Evolutionary conservation across 2,797 vertebrate genomes (phyloP).

Genomic region (Meda fulgida): DNA sequence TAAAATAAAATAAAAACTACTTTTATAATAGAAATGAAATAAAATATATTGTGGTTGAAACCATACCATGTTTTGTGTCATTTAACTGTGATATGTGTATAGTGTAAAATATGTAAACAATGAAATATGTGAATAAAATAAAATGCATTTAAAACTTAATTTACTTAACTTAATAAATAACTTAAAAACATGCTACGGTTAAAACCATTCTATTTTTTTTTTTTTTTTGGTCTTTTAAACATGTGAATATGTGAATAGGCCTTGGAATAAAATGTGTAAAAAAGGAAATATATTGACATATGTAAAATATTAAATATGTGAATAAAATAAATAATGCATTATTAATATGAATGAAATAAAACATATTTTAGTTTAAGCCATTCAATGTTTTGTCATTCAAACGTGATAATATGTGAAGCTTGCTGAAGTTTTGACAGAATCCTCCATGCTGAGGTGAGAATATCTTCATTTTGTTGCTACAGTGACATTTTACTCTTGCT

Average conservation of each 20-base stretch:
- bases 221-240: not conserved
- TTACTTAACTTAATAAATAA: no score
- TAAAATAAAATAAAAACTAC: not conserved
- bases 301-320: not conserved
- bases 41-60: not conserved
- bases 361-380: not conserved
- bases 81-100: not conserved
- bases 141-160: not conserved
- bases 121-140: not conserved
- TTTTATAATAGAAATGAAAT: not conserved
- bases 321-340: not conserved
- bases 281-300: not conserved
- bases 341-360: not conserved
- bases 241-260: not conserved
- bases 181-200: not conserved
- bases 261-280: not conserved
- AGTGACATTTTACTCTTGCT: constrained; percentile 9
- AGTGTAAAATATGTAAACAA: not conserved
- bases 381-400: not conserved
- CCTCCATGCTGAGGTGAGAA: not conserved
- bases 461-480: not conserved
- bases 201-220: not conserved
- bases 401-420: not conserved
- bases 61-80: not conserved
- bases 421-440: not conserved